These are phyloP conservation scores for Drosophila rufa DNA, from an alignment of 1,140 invertebrate species.

Conservation along the genomic window DNA sequence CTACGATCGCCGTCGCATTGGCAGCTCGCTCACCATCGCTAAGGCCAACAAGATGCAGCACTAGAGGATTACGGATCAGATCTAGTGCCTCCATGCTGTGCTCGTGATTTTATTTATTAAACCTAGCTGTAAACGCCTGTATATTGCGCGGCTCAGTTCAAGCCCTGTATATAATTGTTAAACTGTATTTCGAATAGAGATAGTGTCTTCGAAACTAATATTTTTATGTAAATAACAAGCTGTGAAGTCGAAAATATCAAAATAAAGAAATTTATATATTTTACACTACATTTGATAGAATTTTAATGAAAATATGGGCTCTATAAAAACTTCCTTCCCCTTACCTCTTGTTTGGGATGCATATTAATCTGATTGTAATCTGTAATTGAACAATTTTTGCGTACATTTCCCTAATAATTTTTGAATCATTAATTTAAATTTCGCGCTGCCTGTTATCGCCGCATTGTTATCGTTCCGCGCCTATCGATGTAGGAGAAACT, in stretches of 20 bases:
- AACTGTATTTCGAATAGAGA: slow-evolving; percentile 40
- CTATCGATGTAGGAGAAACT: neutral
- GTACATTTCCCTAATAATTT: too few relatives aligned
- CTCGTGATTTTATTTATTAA: slow-evolving; percentile 65
- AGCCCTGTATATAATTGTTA: slow-evolving; percentile 21
- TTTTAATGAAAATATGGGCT: too few relatives aligned
- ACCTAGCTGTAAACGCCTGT: slow-evolving; percentile 25
- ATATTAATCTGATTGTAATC: too few relatives aligned
- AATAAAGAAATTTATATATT: slow-evolving; percentile 21
- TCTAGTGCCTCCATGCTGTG: neutral
- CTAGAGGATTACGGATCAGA: slow-evolving; percentile 20
- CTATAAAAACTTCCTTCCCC: too few relatives aligned
- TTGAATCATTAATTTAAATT: neutral
- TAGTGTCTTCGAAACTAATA: slow-evolving; percentile 26
- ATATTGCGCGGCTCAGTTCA: neutral
- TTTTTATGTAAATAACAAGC: slow-evolving; percentile 41
- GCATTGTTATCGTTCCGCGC: neutral
- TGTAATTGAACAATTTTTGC: too few relatives aligned
- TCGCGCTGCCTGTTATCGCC: neutral
- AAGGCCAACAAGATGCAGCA: slow-evolving; percentile 74
- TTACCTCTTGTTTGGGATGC: too few relatives aligned
- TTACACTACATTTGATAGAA: too few relatives aligned
- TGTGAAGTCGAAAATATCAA: slow-evolving; percentile 26
- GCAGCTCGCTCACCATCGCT: slow-evolving; percentile 85
- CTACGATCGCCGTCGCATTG: slow-evolving; percentile 85